Evolutionary conservation across 2,113 vertebrate genomes (phyloP).

Genomic region (Mobula hypostoma): DNA sequence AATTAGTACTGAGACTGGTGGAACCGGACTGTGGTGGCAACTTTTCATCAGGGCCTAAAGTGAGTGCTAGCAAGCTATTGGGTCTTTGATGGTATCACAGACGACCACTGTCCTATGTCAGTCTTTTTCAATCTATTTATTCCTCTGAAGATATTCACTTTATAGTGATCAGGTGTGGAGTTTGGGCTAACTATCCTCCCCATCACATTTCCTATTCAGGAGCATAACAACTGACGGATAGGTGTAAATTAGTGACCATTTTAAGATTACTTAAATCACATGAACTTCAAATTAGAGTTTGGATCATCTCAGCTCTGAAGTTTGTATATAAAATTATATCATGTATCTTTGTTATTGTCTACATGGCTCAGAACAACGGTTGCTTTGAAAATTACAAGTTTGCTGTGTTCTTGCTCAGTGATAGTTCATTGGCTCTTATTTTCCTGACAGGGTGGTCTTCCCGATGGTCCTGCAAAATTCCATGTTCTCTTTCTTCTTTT

Average conservation of each 20-base stretch:
- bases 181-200: not conserved
- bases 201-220: not conserved
- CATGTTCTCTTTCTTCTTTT: conserved; percentile 94
- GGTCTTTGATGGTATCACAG: not conserved
- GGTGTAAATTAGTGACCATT: not conserved
- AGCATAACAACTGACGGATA: not conserved
- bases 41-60: not conserved
- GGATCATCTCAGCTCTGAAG: not conserved
- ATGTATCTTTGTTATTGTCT: not conserved
- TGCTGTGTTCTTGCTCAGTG: not conserved
- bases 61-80: not conserved
- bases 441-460: conserved; percentile 67
- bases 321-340: not conserved
- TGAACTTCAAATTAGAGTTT: not conserved
- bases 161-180: not conserved
- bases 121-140: too few species aligned
- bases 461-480: conserved; percentile 81
- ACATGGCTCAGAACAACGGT: not conserved
- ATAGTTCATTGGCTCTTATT: not conserved
- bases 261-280: not conserved
- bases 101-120: not conserved
- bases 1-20: not conserved
- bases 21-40: not conserved
- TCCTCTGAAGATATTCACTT: not conserved
- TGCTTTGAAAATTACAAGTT: not conserved